Evolutionary conservation across 2,113 vertebrate genomes (phyloP), one percentile per base, ranked within the genome.

Genomic region (Mola mola): DNA sequence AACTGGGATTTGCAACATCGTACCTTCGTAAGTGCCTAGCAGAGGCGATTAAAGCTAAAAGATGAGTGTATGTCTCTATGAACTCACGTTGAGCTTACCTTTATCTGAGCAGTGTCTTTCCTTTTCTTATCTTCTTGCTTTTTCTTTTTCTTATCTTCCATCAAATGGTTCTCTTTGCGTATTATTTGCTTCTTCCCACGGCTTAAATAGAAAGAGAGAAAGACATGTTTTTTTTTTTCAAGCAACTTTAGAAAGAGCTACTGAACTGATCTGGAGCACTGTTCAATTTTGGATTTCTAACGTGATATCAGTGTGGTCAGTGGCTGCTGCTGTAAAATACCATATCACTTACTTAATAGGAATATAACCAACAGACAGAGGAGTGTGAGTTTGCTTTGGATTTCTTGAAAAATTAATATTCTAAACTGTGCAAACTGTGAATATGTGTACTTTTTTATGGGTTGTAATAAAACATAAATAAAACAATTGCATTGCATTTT

Each of bases 81-180:
- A 47, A 42, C 58, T 34, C 0, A 42, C 6, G 22, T 1, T 2
- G 2, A 16, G 4, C 37, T 62, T 74, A 98, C 97, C 96, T 96
- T 97, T 94, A 95, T 97, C 92, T 95, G 95, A 95, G 94, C 92
- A 93, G 92, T 92, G 94, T 98, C 96, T 93, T 96, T 98, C 94
- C 95, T 98, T 94, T 96, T 98, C 94, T 98, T 98, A 90, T 97
- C 95, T 91, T 98, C 95, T 95, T 95, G 96, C 90, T 93, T 98
- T 96, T 96, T 97, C 95, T 95, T 98, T 98, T 96, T 98, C 95
- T 96, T 98, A 95, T 98, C 96, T 97, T 98, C 96, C 96, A 98
- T 98, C 95, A 98, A 98, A 96, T 89, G 94, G 91, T 95, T 94
- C 93, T 96, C 94, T 93, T 93, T 88, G 94, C 80, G 89, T 94